Percentiles rank a stretch among this genome's conserved stretches.
phyloP scores from a whole-genome alignment of 2,797 vertebrate genomes.

The Acrossocheilus fasciatus region DNA sequence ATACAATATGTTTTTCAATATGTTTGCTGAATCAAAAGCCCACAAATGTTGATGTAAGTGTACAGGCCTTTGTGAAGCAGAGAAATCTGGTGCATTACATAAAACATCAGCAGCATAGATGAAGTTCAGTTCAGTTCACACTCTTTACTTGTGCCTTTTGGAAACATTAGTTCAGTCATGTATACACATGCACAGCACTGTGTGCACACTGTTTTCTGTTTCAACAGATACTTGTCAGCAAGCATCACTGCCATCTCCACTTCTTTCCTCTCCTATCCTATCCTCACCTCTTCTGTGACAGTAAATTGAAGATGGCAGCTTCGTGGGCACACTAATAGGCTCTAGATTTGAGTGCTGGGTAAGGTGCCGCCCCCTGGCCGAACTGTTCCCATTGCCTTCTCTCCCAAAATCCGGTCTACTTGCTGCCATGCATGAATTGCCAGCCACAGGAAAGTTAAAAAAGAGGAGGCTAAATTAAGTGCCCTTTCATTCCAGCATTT shows the following conservation, averaged over 20 bases:
- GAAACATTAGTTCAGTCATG: slow-evolving; percentile 29
- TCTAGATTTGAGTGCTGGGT: slow-evolving; percentile 55
- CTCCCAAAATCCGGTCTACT: slow-evolving; percentile 64
- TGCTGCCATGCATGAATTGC: slow-evolving; percentile 66
- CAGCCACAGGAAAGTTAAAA: slow-evolving; percentile 69
- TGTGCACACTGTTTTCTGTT: neutral
- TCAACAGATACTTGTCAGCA: slow-evolving; percentile 1
- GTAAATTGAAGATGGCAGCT: slow-evolving; percentile 54
- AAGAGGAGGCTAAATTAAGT: slow-evolving; percentile 71
- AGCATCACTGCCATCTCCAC: slow-evolving; percentile 23
- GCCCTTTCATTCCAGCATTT: slow-evolving; percentile 74
- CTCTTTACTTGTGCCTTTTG: slow-evolving; percentile 2
- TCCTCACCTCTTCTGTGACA: slow-evolving; percentile 46
- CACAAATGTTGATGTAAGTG: neutral
- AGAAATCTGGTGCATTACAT: slow-evolving; percentile 10
- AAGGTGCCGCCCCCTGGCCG: slow-evolving; percentile 51
- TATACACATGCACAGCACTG: neutral
- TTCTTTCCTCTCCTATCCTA: slow-evolving; percentile 36
- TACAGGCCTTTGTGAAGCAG: slow-evolving; percentile 5
- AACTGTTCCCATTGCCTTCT: slow-evolving; percentile 56
- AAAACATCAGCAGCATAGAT: neutral
- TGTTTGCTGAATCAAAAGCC: neutral
- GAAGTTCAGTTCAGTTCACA: slow-evolving; percentile 12
- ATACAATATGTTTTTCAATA: neutral
- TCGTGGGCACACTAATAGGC: slow-evolving; percentile 55